A percentile compares a stretch with the other conserved stretches of the same genome.
phyloP scores from a whole-genome alignment of 2,888 invertebrate genomes.

The Spodoptera littoralis region DNA sequence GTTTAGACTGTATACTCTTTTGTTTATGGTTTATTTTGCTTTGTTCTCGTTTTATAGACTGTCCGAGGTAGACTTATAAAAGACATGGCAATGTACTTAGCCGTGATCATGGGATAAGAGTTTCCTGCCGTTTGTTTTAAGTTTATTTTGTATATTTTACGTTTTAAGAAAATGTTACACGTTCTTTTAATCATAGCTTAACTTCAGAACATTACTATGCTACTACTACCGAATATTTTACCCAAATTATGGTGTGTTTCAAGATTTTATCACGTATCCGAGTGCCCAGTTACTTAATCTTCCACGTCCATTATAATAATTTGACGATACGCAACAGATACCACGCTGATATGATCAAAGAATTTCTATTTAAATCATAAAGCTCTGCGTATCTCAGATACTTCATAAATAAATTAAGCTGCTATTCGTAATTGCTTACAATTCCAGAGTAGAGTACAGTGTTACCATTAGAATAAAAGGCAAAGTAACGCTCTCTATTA shows the following conservation, averaged over 20 bases:
- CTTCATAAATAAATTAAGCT: neutral
- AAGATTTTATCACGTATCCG: neutral
- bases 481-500: no score
- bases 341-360: slow-evolving; percentile 6
- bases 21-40: slow-evolving; percentile 36
- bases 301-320: neutral
- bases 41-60: slow-evolving; percentile 39
- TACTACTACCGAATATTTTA: neutral
- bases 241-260: neutral
- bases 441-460: no score
- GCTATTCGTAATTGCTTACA: no score
- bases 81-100: slow-evolving; percentile 61
- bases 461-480: no score
- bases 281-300: slow-evolving; percentile 8
- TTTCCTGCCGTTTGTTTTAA: slow-evolving; percentile 52
- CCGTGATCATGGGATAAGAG: slow-evolving; percentile 58
- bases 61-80: slow-evolving; percentile 42
- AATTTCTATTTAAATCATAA: neutral
- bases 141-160: slow-evolving; percentile 23
- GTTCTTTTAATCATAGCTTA: no score
- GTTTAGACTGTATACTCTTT: slow-evolving; percentile 9
- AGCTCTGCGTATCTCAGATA: neutral
- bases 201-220: no score
- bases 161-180: neutral
- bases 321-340: neutral